Evolutionary conservation across 2,113 vertebrate species (phyloP).

Genomic region (Zapus hudsonius): DNA sequence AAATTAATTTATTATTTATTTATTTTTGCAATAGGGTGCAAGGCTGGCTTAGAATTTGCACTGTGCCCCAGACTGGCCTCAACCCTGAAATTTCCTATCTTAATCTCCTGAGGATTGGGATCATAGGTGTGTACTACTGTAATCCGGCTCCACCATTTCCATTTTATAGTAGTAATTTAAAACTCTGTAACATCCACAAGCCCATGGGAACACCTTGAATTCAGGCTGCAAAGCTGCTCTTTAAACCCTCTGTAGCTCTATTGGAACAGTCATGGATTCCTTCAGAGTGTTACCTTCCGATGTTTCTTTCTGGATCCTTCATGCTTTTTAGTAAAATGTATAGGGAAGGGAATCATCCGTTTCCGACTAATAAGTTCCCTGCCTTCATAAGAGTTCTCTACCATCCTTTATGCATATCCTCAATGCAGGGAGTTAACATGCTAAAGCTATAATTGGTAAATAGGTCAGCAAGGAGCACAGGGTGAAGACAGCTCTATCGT

Average conservation of each 20-base stretch:
- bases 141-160: not conserved
- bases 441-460: conserved; percentile 51
- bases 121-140: too few species aligned
- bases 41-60: not conserved
- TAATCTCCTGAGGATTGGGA: not conserved
- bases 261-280: not conserved
- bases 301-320: not conserved
- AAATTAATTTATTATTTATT: not conserved
- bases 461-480: conserved; percentile 52
- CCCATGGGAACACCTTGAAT: not conserved
- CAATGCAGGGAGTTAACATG: not conserved
- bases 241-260: not conserved
- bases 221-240: not conserved
- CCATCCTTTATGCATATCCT: not conserved
- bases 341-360: not conserved
- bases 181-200: not conserved
- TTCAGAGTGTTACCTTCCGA: not conserved
- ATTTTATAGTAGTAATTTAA: not conserved
- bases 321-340: not conserved
- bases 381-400: not conserved
- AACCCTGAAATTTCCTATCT: not conserved
- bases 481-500: conserved; percentile 45
- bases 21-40: not conserved
- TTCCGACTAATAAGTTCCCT: not conserved
- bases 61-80: not conserved